phyloP scores from a whole-genome alignment of 2,113 vertebrate species.

The Rhineura floridana region DNA sequence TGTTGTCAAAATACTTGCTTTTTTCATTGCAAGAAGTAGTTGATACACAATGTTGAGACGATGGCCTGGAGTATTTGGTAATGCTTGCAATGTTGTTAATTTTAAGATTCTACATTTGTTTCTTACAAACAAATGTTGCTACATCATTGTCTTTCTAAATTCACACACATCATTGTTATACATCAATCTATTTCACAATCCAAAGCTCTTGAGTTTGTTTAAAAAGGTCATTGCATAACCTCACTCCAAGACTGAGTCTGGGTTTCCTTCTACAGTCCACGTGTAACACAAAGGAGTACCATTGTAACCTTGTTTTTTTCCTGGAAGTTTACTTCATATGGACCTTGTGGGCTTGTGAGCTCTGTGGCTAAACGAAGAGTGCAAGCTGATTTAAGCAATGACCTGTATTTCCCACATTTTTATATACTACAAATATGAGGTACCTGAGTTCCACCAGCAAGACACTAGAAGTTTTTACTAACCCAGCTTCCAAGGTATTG shows the following conservation, averaged over 20 bases:
- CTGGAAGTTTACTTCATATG: background rate
- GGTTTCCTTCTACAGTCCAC: background rate
- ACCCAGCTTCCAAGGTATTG: background rate
- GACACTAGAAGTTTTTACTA: conserved; percentile 11
- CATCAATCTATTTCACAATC: background rate
- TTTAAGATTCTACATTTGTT: background rate
- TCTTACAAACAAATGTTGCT: background rate
- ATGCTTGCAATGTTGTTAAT: background rate
- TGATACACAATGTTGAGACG: rapidly evolving
- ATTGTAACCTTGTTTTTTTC: background rate
- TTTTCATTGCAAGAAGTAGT: background rate
- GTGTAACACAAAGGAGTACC: background rate
- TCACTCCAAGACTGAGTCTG: background rate
- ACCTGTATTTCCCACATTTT: conserved; percentile 17
- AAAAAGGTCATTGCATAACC: background rate
- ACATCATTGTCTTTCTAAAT: conserved; percentile 27
- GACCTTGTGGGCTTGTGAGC: background rate
- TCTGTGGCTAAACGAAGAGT: background rate
- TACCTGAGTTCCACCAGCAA: conserved; percentile 62
- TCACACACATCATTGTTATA: background rate
- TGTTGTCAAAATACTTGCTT: background rate
- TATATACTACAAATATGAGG: background rate
- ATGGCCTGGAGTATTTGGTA: conserved; percentile 1
- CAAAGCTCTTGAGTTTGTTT: background rate
- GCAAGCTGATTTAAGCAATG: background rate